Evolutionary conservation across 1,140 invertebrate species (phyloP), one percentile per base, ranked within the genome.

Genomic region (Listronotus bonariensis): DNA sequence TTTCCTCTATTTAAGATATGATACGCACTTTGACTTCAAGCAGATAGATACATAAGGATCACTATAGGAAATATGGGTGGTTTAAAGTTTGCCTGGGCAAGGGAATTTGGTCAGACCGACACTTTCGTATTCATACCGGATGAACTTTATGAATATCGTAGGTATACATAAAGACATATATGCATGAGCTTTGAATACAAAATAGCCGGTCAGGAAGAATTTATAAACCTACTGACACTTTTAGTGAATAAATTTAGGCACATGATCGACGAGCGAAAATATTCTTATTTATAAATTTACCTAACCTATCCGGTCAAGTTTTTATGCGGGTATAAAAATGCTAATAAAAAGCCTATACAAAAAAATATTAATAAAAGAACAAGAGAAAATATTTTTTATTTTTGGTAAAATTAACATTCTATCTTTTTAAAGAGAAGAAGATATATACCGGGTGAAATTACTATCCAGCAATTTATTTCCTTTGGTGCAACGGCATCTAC

Each of bases 91-190:
- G 15, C 32, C 52, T 11, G 46, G 20, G 46, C 15, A 26, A n/a
- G 46, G 32, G 60, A 41, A 54, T 63, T 63, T 55, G 60, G 60
- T 51, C 45, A 51, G 49, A 43, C 20, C 46, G 14, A 18, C 48
- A 46, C 49, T 64, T 65, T 65, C 54, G 48, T 65, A 65, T 57
- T 65, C 63, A 65, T 58, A 42, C 32, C 17, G 55, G 18, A 15
- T 65, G 49, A 32, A 65, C 57, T 65, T 65, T 65, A 65, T 65
- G 63, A 65, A 65, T 65, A 65, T 65, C 40, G 63, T 65, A n/a
- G n/a, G n/a, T n/a, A 51, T 65, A 52, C 55, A 58, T 65, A 58
- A 57, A 65, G 54, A 55, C 56, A 51, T 58, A 51, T 58, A 58
- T 55, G 40, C 55, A 59, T 48, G 53, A 48, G 41, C 15, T 38